Percentiles rank a stretch among this genome's conserved stretches.
phyloP scores from a whole-genome alignment of 1,140 invertebrate genomes.

The Papilio aristodemus region DNA sequence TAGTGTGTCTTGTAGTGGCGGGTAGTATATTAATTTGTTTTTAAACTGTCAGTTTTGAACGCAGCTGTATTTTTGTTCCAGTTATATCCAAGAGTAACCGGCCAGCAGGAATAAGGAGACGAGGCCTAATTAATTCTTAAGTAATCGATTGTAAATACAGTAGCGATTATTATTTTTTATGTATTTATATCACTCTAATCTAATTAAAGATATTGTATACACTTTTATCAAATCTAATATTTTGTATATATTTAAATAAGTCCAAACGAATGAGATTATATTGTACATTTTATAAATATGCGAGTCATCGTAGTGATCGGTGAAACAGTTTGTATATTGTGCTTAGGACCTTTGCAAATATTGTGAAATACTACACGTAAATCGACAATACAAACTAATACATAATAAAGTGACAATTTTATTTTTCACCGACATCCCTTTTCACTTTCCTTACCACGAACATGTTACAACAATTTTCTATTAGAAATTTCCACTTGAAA shows the following conservation, averaged over 20 bases:
- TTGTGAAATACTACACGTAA: slow-evolving; percentile 77
- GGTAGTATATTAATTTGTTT: background rate
- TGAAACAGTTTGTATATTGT: slow-evolving; percentile 72
- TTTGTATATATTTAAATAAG: slow-evolving; percentile 78
- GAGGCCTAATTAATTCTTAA: slow-evolving; percentile 53
- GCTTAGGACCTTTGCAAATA: slow-evolving; percentile 72
- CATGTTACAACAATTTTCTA: background rate
- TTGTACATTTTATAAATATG: slow-evolving; percentile 80
- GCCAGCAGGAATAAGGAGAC: slow-evolving; percentile 65
- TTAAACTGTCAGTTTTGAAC: background rate
- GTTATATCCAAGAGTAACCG: slow-evolving; percentile 76
- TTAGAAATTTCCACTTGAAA: no score
- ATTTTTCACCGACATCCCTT: slow-evolving; percentile 33
- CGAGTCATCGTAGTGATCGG: slow-evolving; percentile 74
- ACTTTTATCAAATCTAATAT: slow-evolving; percentile 77
- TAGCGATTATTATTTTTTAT: slow-evolving; percentile 75
- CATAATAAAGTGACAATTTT: slow-evolving; percentile 48
- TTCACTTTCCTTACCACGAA: background rate
- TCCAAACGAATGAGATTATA: slow-evolving; percentile 79
- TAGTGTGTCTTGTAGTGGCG: no score
- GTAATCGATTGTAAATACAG: slow-evolving; percentile 71
- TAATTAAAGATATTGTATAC: slow-evolving; percentile 74
- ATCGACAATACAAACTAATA: slow-evolving; percentile 78
- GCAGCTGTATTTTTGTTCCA: slow-evolving; percentile 49
- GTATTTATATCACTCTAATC: slow-evolving; percentile 78